Conservation (phyloP, 2,797 vertebrate species). For the Chloroceryle amazona region DNA sequence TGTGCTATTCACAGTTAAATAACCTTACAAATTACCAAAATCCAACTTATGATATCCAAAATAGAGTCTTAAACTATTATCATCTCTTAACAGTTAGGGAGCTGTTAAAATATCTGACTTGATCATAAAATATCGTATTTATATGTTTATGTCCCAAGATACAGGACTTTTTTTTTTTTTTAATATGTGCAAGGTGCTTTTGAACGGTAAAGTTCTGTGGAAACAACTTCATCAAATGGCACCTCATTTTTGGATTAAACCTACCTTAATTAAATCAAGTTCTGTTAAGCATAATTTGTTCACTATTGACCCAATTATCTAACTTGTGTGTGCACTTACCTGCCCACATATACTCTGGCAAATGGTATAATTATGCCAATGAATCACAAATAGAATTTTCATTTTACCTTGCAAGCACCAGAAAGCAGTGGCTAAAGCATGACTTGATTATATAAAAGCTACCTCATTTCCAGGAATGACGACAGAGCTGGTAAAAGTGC, state of each 20-base stretch:
- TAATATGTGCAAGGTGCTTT: background rate
- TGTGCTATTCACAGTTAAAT: background rate
- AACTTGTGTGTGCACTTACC: constrained; percentile 14
- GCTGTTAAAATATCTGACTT: background rate
- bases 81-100: background rate
- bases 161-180: background rate
- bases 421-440: background rate
- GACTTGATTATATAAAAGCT: constrained; percentile 56
- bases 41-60: background rate
- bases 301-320: constrained; percentile 46
- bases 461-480: constrained; percentile 49
- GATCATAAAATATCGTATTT: background rate
- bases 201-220: background rate
- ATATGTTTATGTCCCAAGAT: background rate
- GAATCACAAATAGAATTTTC: constrained; percentile 62
- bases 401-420: constrained; percentile 24
- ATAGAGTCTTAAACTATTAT: background rate
- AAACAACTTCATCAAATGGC: background rate
- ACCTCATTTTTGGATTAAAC: background rate
- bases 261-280: constrained; percentile 5
- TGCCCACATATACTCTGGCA: constrained; percentile 12
- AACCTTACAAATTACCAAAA: background rate
- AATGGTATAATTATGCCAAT: constrained; percentile 41
- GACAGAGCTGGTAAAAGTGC: background rate
- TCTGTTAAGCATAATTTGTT: constrained; percentile 10